Evolutionary conservation across 2,113 vertebrate species (phyloP).

Genomic region (Rhadina sibilatrix): DNA sequence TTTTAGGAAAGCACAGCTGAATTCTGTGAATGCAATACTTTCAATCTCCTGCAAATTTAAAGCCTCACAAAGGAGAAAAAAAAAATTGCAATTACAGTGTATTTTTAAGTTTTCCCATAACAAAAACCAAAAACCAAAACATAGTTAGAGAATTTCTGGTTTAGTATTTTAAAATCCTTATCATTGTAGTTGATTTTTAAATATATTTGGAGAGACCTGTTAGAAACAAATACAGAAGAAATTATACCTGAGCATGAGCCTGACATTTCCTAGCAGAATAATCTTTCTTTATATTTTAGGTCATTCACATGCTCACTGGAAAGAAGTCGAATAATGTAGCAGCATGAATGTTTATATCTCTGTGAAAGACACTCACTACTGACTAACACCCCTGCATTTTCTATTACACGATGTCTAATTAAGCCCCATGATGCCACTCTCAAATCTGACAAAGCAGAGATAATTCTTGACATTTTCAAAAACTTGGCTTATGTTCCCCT

Average conservation of each 20-base stretch:
- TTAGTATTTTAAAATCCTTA: neutral
- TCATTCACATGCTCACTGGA: constrained; percentile 49
- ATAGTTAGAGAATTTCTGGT: neutral
- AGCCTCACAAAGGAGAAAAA: neutral
- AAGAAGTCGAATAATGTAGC: constrained; percentile 42
- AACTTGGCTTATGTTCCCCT: constrained; percentile 62
- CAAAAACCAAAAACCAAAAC: neutral
- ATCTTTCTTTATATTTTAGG: constrained; percentile 66
- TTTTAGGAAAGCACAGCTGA: neutral
- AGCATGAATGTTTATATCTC: constrained; percentile 69
- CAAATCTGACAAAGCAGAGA: constrained; percentile 68
- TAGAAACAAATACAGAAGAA: neutral
- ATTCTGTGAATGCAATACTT: neutral
- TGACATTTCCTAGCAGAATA: constrained; percentile 49
- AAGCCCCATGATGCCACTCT: constrained; percentile 69
- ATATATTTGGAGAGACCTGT: neutral
- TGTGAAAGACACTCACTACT: constrained; percentile 65
- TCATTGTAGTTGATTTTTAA: neutral
- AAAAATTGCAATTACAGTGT: neutral
- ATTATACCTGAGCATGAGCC: neutral
- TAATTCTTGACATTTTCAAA: constrained; percentile 73
- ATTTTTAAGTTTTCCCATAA: neutral
- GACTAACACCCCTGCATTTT: constrained; percentile 68
- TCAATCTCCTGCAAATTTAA: neutral
- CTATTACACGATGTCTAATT: constrained; percentile 71